Conservation (phyloP, 2,113 vertebrate species). For the Picathartes gymnocephalus region DNA sequence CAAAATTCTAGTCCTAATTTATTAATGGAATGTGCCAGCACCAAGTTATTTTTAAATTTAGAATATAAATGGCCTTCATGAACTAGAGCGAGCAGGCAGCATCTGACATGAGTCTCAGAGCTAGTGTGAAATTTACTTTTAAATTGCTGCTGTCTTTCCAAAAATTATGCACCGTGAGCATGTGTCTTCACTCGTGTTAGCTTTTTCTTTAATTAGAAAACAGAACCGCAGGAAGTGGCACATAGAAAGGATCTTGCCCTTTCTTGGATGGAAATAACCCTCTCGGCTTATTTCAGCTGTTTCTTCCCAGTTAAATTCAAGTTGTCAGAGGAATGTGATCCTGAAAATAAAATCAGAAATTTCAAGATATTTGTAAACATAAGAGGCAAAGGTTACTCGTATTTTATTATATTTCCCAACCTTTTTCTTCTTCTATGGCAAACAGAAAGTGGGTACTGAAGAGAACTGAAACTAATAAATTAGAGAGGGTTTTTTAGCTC, state of each 20-base stretch:
- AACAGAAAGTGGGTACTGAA: not conserved
- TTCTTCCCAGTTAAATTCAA: not conserved
- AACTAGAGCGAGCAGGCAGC: constrained; percentile 70
- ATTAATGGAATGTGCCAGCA: constrained; percentile 70
- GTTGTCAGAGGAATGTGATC: not conserved
- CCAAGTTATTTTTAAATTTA: constrained; percentile 72
- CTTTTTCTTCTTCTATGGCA: not conserved
- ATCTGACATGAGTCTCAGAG: constrained; percentile 69
- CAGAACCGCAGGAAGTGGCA: constrained; percentile 48
- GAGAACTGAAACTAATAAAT: not conserved
- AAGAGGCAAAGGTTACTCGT: not conserved
- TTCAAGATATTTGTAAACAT: not conserved
- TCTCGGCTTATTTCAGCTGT: constrained; percentile 43
- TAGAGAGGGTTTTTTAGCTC: not conserved
- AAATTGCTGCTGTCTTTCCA: constrained; percentile 69
- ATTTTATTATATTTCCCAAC: not conserved
- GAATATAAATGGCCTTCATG: constrained; percentile 75
- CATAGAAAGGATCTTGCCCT: constrained; percentile 35
- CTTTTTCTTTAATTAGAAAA: constrained; percentile 72
- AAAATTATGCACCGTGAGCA: constrained; percentile 76
- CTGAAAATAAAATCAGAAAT: not conserved
- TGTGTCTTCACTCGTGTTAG: constrained; percentile 58
- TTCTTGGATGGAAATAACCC: constrained; percentile 48
- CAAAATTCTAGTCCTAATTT: constrained; percentile 65
- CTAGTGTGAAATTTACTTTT: constrained; percentile 74